These are phyloP conservation scores for Glareola pratincola DNA, from an alignment of 2,113 vertebrate species.

Conservation along the genomic window DNA sequence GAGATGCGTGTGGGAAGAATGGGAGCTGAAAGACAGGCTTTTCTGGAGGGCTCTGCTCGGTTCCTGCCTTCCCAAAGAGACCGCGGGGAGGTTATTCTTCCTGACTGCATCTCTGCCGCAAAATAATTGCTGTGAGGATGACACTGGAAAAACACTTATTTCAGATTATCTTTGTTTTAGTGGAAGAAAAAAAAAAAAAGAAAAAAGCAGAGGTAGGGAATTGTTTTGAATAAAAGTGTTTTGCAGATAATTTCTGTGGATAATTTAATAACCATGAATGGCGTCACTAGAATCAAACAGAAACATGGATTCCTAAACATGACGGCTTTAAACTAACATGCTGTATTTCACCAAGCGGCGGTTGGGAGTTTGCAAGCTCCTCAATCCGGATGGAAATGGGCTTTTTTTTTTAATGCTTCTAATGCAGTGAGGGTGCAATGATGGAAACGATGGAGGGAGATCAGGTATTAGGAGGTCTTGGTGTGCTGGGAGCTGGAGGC, in stretches of 20 bases:
- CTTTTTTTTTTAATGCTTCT: neutral
- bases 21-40: slow-evolving; percentile 49
- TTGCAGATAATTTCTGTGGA: neutral
- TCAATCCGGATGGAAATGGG: fast-evolving
- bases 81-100: neutral
- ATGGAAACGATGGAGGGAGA: neutral
- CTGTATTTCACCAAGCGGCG: neutral
- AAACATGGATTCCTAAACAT: neutral
- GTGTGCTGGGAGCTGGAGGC: neutral
- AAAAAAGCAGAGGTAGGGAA: neutral
- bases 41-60: slow-evolving; percentile 31
- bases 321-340: neutral
- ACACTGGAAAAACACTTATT: neutral
- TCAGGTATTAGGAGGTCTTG: neutral
- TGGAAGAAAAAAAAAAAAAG: neutral
- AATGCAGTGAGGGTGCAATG: neutral
- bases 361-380: neutral
- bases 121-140: neutral
- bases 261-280: neutral
- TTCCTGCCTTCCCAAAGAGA: slow-evolving; percentile 47
- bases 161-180: neutral
- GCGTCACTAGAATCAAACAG: neutral
- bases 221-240: neutral
- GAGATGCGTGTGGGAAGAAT: slow-evolving; percentile 62
- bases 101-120: slow-evolving; percentile 16